Conservation (phyloP, 2,888 invertebrate species). For the Fragum sueziense region DNA sequence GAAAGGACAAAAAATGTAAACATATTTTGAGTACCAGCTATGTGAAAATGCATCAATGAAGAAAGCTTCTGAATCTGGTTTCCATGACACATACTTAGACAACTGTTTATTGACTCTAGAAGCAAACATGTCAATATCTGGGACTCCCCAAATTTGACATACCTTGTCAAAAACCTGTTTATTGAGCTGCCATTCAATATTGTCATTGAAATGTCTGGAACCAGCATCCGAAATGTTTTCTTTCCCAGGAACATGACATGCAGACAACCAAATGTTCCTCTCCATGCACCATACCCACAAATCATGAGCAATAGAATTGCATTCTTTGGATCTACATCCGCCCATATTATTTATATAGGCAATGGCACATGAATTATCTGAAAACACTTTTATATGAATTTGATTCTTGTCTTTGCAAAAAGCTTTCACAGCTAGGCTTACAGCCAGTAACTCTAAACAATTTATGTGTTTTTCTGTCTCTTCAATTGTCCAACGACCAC, state of each 20-base stretch:
- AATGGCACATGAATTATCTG: conserved; percentile 31
- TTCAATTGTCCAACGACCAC: conserved; percentile 4
- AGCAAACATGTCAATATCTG: conserved; percentile 47
- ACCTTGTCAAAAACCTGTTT: conserved; percentile 15
- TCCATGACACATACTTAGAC: conserved; percentile 35
- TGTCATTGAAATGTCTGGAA: conserved; percentile 34
- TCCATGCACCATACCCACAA: conserved; percentile 36
- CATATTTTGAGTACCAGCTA: conserved; percentile 14
- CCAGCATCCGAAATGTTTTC: conserved; percentile 24
- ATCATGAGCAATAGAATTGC: conserved; percentile 15
- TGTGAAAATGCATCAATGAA: conserved; percentile 43
- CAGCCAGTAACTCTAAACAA: too few species aligned
- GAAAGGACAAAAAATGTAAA: conserved; percentile 46
- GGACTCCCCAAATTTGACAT: conserved; percentile 21
- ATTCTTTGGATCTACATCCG: conserved; percentile 22
- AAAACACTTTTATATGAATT: conserved; percentile 25
- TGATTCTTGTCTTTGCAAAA: conserved; percentile 1
- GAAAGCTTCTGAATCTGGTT: conserved; percentile 29
- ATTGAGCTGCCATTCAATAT: conserved; percentile 37
- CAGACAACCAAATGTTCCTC: conserved; percentile 36
- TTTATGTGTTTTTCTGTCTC: too few species aligned
- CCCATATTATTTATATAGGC: conserved; percentile 42
- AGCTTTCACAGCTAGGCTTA: conserved; percentile 10
- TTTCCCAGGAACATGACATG: conserved; percentile 21
- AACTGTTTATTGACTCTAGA: conserved; percentile 35